These are phyloP conservation scores for Tympanuchus pallidicinctus DNA, from an alignment of 2,113 vertebrate species.

Conservation along the genomic window DNA sequence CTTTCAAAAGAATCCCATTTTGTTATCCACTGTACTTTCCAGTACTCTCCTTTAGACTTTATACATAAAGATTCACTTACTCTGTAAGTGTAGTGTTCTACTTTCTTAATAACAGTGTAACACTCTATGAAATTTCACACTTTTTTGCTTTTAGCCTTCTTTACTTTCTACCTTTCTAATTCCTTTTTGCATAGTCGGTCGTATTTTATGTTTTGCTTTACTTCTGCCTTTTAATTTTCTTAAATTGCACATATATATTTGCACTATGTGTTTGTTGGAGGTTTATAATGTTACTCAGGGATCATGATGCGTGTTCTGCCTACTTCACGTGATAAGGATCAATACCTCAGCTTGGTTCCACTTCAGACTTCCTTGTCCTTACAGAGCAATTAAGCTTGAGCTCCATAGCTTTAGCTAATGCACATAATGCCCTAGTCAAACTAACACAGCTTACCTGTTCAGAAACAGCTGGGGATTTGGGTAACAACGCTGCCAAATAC, in stretches of 20 bases:
- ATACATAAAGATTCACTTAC: not conserved
- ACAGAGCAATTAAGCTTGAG: constrained; percentile 55
- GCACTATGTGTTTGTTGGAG: not conserved
- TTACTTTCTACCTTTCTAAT: not conserved
- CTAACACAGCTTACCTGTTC: not conserved
- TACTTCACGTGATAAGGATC: constrained; percentile 24
- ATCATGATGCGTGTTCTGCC: constrained; percentile 25
- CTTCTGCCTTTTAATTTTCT: not conserved
- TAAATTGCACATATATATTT: not conserved
- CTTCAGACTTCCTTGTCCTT: constrained; percentile 47
- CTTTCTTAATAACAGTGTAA: not conserved
- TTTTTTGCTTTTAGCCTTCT: constrained; percentile 6
- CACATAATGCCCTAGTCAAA: constrained; percentile 49
- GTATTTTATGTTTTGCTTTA: not conserved
- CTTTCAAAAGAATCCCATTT: not conserved
- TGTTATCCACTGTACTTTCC: not conserved
- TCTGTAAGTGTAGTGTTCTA: not conserved
- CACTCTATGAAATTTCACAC: not conserved
- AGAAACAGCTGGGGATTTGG: not conserved
- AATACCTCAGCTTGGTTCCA: constrained; percentile 27
- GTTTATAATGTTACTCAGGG: not conserved
- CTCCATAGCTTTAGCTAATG: constrained; percentile 22
- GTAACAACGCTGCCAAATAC: not conserved
- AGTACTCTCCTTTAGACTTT: not conserved
- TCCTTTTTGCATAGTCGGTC: not conserved